Evolutionary conservation across 1,140 invertebrate species (phyloP).

Genomic region (Heliconius nattereri): DNA sequence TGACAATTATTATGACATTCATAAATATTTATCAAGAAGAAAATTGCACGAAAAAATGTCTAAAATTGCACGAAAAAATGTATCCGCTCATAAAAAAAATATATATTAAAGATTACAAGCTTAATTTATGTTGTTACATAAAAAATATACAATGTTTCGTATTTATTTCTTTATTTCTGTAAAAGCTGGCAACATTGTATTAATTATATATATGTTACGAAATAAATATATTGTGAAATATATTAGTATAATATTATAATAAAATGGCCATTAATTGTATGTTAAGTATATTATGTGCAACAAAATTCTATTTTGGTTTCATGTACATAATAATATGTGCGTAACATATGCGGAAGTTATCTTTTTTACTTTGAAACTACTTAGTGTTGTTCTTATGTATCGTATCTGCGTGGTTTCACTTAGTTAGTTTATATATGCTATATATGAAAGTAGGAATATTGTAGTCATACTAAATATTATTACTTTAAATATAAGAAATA

Average conservation of each 20-base stretch:
- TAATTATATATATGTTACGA: neutral
- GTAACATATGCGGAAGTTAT: neutral
- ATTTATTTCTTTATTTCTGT: neutral
- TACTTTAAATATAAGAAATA: no score
- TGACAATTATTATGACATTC: no score
- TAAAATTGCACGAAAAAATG: no score
- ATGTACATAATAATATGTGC: neutral
- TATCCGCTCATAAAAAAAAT: no score
- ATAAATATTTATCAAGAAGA: no score
- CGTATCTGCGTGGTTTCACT: neutral
- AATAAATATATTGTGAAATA: neutral
- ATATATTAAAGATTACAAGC: no score
- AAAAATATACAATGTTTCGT: no score
- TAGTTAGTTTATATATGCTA: neutral
- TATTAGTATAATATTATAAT: neutral
- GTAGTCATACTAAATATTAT: neutral
- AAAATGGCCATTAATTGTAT: neutral
- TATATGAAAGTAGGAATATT: neutral
- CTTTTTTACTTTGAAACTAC: neutral
- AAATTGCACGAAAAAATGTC: no score
- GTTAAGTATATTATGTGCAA: neutral
- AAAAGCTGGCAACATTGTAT: neutral
- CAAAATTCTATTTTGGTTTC: neutral
- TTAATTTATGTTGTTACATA: no score
- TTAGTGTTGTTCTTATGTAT: neutral